Base-by-base conservation (phyloP, 2,797 vertebrate genomes). In the Peromyscus aztecus region DNA sequence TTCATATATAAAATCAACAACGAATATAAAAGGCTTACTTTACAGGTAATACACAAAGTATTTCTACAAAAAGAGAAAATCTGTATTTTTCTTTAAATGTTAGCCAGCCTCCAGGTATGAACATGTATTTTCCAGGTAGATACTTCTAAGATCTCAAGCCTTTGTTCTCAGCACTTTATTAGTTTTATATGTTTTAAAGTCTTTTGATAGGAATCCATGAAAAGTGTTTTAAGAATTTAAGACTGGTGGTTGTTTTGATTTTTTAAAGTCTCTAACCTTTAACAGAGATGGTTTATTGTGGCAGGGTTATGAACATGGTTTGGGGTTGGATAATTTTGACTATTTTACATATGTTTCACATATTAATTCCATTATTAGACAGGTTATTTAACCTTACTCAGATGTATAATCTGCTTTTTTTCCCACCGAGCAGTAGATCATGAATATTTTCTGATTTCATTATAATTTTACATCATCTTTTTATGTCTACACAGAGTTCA, bases 391-490 rank as follows among this genome's bases (percentile, higher is more conserved):
- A 93, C 69, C 23, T 65, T 71, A 31, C 1, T 69, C 69, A 86
- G 52, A 95, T 59, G 23, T 87, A 55, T 89, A 92, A 91, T 24
- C 6, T 91, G 7, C 19, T 76, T 81, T 82, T 81, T 73, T 34
- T 55, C 1, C 61, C 40, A 69, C 17, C 37, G 87, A 93, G 69
- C 34, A 55, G 11, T 91, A 92, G 95, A 96, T 71, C 46, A 84
- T 85, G 59, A 90, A 71, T 95, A 76, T 85, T 92, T 95, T 77
- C 46, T 59, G 12, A 88, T 65, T 75, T 83, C 17, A 81, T 93
- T 97, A 65, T 96, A 65, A 6, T 95, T 95, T 95, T 75, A 78
- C 59, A 88, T 93, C 63, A 93, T 89, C 95, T 94, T 85, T 83
- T 96, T 95, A 81, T 94, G 52, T 91, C 77, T 93, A 55, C 27